Evolutionary conservation across 1,140 invertebrate species (phyloP), one percentile per base, ranked within the genome.

Genomic region (Aplysia californica): DNA sequence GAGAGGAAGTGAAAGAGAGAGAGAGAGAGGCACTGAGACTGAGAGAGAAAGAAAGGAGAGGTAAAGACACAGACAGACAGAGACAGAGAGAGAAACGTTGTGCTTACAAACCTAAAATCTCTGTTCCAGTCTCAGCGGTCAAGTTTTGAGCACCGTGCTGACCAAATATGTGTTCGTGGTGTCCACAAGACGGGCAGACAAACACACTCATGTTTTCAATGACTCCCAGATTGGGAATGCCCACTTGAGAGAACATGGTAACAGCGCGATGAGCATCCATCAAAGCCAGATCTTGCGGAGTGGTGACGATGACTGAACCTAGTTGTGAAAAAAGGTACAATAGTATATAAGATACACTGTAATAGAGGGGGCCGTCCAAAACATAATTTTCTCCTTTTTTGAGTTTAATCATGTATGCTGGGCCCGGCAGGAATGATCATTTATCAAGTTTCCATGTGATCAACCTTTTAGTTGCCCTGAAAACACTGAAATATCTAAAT

Each of bases 121-220:
- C 93, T n/a, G 97, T 91, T 58, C 94, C 93, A 4, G 93, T 90
- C 76, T 94, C 91, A 75, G 94, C 91, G 3, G 96, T 94, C 77
- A 98, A 89, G 33, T 93, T 92, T 76, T 93, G 88, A 1, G 95
- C 96, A 58, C 96, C 95, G 23, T 96, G 95, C 36, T 93, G 93
- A 2, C 95, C 95, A 83, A 97, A 96, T 80, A 96, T 94, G 83
- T 96, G 86, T 72, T 88, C 86, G 4, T 94, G 55, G 93, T 96
- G 88, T 93, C 96, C 90, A 90, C 97, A 99, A 59, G 93, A 93
- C 35, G 96, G 96, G 89, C 97, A 99, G 56, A 96, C 92, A 90
- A 93, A 97, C 20, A 95, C 95, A 85, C 95, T 96, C 96, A 99
- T 98, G 89, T 99, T 98, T 90, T 99, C 97, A 78, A 99, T 90